These are phyloP conservation scores for Sitophilus oryzae DNA, from an alignment of 1,140 invertebrate species.

Conservation along the genomic window DNA sequence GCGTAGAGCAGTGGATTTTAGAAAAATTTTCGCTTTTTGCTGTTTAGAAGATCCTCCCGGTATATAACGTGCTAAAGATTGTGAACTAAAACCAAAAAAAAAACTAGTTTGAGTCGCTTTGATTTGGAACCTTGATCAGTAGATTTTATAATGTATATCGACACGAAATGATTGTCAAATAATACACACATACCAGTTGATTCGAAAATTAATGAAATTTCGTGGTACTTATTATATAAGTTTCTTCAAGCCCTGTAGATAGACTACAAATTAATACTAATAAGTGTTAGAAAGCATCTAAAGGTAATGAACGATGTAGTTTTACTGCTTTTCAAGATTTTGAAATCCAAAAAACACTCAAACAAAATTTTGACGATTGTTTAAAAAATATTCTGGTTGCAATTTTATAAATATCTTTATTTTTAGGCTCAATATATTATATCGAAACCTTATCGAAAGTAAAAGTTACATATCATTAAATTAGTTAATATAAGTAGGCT, in stretches of 20 bases:
- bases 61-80: constrained; percentile 6
- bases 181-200: not conserved
- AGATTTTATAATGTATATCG: not conserved
- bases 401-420: not conserved
- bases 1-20: constrained; percentile 5
- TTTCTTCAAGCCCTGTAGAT: not conserved
- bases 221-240: not conserved
- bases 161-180: not conserved
- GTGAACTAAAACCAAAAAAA: constrained; percentile 1
- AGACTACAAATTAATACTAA: not conserved
- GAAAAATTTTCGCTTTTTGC: constrained; percentile 18
- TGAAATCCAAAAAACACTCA: not conserved
- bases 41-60: constrained; percentile 19
- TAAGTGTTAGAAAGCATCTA: not conserved
- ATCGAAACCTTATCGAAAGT: too few species aligned
- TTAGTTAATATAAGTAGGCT: too few species aligned
- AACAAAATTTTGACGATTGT: not conserved
- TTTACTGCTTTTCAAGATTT: not conserved
- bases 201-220: not conserved
- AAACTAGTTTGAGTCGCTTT: not conserved
- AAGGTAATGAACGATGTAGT: not conserved
- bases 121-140: not conserved
- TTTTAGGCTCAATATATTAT: not conserved
- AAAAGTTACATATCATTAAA: not conserved
- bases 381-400: not conserved